phyloP scores from a whole-genome alignment of 2,888 invertebrate species.

The Hypercompe scribonia region DNA sequence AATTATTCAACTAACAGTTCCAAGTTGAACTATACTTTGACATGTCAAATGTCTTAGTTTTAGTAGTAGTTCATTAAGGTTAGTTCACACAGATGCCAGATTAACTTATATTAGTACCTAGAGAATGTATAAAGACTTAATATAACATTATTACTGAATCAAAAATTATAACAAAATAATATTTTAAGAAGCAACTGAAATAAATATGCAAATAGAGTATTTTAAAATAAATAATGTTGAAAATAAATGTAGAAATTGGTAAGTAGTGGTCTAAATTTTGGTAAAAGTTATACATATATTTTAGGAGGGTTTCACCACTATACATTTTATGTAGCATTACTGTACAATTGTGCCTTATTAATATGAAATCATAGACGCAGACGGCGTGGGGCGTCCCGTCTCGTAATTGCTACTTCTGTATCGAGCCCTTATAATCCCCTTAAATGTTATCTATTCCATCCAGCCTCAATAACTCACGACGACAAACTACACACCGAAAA shows the following conservation, averaged over 20 bases:
- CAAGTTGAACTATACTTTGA: background rate
- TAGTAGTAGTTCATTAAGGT: background rate
- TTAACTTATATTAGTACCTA: background rate
- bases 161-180: too few species aligned
- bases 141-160: too few species aligned
- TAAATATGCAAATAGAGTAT: too few species aligned
- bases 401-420: slow-evolving; percentile 36
- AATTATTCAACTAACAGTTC: background rate
- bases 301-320: background rate
- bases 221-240: background rate
- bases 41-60: background rate
- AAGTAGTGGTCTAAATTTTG: background rate
- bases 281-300: background rate
- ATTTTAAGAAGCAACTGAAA: too few species aligned
- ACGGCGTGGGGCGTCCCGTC: background rate
- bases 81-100: background rate
- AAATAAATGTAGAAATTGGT: background rate
- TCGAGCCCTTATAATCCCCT: slow-evolving; percentile 39
- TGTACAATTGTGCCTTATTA: slow-evolving; percentile 10
- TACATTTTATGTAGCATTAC: background rate
- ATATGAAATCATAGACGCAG: slow-evolving; percentile 1
- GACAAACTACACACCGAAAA: slow-evolving; percentile 58
- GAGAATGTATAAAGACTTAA: background rate
- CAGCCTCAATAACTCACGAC: slow-evolving; percentile 54
- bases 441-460: slow-evolving; percentile 49